Evolutionary conservation across 1,140 invertebrate genomes (phyloP), one percentile per base, ranked within the genome.

Genomic region (Pseudomyrmex cubaensis): DNA sequence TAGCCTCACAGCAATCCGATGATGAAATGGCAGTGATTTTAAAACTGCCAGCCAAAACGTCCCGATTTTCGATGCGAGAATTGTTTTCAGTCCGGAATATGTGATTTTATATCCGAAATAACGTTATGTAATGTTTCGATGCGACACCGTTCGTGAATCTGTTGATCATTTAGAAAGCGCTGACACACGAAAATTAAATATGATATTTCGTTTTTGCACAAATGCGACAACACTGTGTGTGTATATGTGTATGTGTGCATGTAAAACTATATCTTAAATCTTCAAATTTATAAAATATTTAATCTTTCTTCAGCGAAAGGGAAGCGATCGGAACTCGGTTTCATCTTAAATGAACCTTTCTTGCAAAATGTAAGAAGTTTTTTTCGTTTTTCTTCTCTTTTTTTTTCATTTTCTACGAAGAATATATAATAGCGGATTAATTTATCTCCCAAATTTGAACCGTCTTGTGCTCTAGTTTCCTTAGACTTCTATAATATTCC

Each of bases 91-190:
- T 13, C 9, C 44, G 66, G 50, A 72, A 72, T 61, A 48, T 59
- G 44, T 72, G 66, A 80, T 72, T 80, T 80, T 80, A 80, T 35
- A 66, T 80, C 20, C 20, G 22, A 22, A 80, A 72, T 80, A 80
- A 80, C 20, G 67, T 80, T 80, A 72, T 46, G 76, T 80, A 70
- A 72, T 70, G 46, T 80, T 80, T 80, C 57, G 76, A 61, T 56
- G 64, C 44, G 54, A 70, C 22, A 22, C 52, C n/a, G 52, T 46
- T 82, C 50, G 70, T 35, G 59, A 63, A 74, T 76, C 63, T 17
- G 59, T 46, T 82, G 62, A 63, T 77, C 57, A 82, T 76, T 82
- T 72, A 80, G 76, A 72, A 72, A 59, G 59, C 59, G 54, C 54
- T 48, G 66, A 35, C 48, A 25, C 54, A 56, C 67, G 54, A 72